Percentiles rank a stretch among this genome's conserved stretches.
phyloP scores from a whole-genome alignment of 2,113 vertebrate genomes.

The Scolopax mira region DNA sequence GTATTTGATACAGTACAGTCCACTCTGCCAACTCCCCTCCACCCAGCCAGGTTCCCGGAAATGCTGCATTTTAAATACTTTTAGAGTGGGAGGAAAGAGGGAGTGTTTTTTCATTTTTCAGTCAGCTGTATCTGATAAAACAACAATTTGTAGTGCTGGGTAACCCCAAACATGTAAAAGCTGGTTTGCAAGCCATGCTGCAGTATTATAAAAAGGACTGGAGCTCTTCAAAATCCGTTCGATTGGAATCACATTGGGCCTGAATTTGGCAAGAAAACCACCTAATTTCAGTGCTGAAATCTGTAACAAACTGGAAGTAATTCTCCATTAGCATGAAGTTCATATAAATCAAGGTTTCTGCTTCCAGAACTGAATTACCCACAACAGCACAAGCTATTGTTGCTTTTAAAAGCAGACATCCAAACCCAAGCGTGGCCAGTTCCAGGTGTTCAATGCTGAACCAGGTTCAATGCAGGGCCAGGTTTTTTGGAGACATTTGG shows the following conservation, averaged over 20 bases:
- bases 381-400: constrained; percentile 18
- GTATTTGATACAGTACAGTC: not conserved
- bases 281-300: constrained; percentile 39
- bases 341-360: constrained; percentile 36
- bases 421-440: not conserved
- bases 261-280: constrained; percentile 28
- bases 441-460: constrained; percentile 40
- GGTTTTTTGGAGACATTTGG: not conserved
- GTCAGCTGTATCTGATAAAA: constrained; percentile 64
- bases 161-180: constrained; percentile 50
- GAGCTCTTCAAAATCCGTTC: constrained; percentile 10
- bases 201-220: not conserved
- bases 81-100: constrained; percentile 39
- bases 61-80: not conserved
- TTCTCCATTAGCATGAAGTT: constrained; percentile 32
- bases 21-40: constrained; percentile 23
- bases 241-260: not conserved
- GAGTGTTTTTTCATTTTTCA: constrained; percentile 50
- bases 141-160: constrained; percentile 38
- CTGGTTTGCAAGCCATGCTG: not conserved
- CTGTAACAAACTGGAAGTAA: constrained; percentile 50
- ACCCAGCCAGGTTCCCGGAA: constrained; percentile 19
- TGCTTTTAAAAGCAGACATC: constrained; percentile 26
- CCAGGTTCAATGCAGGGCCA: no score
- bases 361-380: constrained; percentile 38